Percentiles rank a stretch among this genome's conserved stretches.
Evolutionary conservation across 1,140 invertebrate genomes (phyloP).

Genomic region (Drosophila kurseongensis): DNA sequence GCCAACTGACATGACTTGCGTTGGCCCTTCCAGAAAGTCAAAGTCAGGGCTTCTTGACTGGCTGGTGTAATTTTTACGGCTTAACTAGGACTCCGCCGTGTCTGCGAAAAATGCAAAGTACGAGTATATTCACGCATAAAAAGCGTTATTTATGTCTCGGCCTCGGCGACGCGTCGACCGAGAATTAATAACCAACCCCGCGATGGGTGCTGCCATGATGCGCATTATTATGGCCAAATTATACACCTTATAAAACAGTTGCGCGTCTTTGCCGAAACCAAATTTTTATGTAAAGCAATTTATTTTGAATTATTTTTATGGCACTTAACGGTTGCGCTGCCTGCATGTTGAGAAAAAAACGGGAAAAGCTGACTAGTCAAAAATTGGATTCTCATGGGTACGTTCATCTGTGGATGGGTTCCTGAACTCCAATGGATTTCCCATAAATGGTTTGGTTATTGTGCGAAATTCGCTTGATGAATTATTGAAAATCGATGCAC

Average conservation of each 20-base stretch:
- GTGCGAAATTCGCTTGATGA: slow-evolving; percentile 15
- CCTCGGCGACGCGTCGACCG: slow-evolving; percentile 41
- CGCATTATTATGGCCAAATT: slow-evolving; percentile 84
- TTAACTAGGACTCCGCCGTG: slow-evolving; percentile 59
- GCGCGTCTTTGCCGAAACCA: slow-evolving; percentile 38
- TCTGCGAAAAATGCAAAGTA: slow-evolving; percentile 70
- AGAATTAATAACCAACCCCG: slow-evolving; percentile 72
- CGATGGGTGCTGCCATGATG: slow-evolving; percentile 66
- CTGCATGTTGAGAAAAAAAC: slow-evolving; percentile 11
- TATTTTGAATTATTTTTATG: slow-evolving; percentile 84
- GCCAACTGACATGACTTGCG: slow-evolving; percentile 74
- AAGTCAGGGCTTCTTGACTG: slow-evolving; percentile 54
- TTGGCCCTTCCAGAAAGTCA: slow-evolving; percentile 13
- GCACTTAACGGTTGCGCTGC: slow-evolving; percentile 71
- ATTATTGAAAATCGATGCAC: slow-evolving; percentile 41
- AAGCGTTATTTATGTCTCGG: slow-evolving; percentile 70
- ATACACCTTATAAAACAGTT: slow-evolving; percentile 80
- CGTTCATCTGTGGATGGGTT: neutral
- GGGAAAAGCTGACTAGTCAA: slow-evolving; percentile 32
- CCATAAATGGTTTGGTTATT: slow-evolving; percentile 9
- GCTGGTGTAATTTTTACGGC: slow-evolving; percentile 76
- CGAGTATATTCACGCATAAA: slow-evolving; percentile 62
- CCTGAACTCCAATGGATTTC: slow-evolving; percentile 1
- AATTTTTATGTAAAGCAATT: slow-evolving; percentile 84
- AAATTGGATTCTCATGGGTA: slow-evolving; percentile 38